Conservation (phyloP, 2,888 invertebrate species). For the Encarsia formosa region DNA sequence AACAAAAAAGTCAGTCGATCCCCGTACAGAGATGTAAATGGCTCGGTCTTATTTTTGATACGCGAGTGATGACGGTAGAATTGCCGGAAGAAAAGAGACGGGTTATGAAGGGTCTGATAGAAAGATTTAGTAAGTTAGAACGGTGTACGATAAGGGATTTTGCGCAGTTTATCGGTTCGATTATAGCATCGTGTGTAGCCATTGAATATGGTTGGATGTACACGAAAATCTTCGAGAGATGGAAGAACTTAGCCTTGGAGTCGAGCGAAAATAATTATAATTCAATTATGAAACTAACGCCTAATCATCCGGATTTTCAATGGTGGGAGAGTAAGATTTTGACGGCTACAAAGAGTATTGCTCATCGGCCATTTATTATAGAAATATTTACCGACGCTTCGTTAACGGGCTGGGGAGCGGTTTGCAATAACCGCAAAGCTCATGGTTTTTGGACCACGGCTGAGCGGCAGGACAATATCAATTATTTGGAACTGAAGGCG, state of each 20-base stretch:
- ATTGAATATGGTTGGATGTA: constrained; percentile 1
- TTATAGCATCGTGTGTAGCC: too few species aligned
- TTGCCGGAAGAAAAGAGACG: too few species aligned
- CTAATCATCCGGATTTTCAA: not conserved
- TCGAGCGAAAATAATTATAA: not conserved
- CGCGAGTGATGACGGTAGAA: too few species aligned
- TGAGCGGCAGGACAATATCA: not conserved
- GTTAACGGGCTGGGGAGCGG: constrained; percentile 9
- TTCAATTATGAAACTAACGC: not conserved
- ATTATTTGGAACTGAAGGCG: constrained; percentile 1
- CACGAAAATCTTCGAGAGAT: constrained; percentile 1
- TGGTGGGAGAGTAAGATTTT: not conserved
- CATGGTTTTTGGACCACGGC: not conserved
- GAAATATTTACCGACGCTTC: constrained; percentile 6
- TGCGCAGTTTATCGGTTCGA: too few species aligned
- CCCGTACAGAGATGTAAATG: too few species aligned
- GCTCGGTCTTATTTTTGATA: too few species aligned
- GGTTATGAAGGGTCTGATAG: too few species aligned
- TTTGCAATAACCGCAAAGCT: not conserved
- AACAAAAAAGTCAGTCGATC: too few species aligned
- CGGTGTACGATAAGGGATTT: too few species aligned
- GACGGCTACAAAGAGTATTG: not conserved
- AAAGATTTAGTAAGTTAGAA: too few species aligned
- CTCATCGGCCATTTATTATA: not conserved
- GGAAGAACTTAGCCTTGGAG: not conserved